Percentiles rank a stretch among this genome's conserved stretches.
Conservation (phyloP, 2,888 invertebrate species). For the Melieria picta region DNA sequence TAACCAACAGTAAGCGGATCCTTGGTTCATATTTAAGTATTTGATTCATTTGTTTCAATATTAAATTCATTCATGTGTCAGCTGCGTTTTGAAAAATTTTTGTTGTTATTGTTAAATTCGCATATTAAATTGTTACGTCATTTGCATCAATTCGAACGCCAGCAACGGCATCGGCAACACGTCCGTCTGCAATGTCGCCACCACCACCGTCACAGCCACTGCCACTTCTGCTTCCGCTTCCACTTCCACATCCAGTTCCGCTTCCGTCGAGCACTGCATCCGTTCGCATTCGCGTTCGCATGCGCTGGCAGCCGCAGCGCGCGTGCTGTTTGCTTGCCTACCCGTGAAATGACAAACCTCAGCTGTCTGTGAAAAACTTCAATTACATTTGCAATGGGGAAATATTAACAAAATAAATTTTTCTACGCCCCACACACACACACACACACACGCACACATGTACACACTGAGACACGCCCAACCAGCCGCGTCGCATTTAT, state of each 20-base stretch:
- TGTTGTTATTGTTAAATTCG: too few species aligned
- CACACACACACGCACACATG: constrained; percentile 19
- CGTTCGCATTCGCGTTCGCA: not conserved
- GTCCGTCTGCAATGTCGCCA: too few species aligned
- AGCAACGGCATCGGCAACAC: too few species aligned
- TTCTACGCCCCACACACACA: constrained; percentile 43
- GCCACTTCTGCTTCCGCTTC: not conserved
- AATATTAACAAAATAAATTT: constrained; percentile 46
- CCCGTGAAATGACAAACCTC: constrained; percentile 49
- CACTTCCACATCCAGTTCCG: constrained; percentile 3
- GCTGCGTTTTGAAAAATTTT: too few species aligned
- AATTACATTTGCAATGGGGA: constrained; percentile 42
- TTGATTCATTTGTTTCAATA: too few species aligned
- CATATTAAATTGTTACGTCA: too few species aligned
- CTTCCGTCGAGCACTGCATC: not conserved
- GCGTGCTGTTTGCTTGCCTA: constrained; percentile 1
- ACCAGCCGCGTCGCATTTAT: too few species aligned
- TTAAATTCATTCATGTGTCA: too few species aligned
- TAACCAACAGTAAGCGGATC: too few species aligned
- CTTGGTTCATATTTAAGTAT: too few species aligned
- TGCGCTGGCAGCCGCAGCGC: constrained; percentile 24
- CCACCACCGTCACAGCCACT: not conserved
- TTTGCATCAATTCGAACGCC: too few species aligned
- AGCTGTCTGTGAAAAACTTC: constrained; percentile 53
- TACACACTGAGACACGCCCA: not conserved